Percentiles rank a stretch among this genome's conserved stretches.
These are phyloP conservation scores for Drosophila bifasciata DNA, from an alignment of 1,140 invertebrate species.

Conservation along the genomic window DNA sequence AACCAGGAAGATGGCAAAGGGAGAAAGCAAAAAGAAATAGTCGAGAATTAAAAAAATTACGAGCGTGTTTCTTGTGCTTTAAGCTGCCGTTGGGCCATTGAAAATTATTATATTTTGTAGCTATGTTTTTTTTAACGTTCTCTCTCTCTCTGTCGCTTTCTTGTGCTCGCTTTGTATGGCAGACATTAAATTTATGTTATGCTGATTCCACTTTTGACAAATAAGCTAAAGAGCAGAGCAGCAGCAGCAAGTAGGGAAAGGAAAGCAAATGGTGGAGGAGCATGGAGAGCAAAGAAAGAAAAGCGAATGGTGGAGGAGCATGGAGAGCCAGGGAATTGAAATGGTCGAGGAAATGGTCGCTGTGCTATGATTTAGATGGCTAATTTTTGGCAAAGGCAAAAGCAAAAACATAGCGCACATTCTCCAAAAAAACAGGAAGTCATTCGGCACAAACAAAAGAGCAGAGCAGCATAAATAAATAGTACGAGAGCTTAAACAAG, in stretches of 20 bases:
- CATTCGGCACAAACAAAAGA: slow-evolving; percentile 5
- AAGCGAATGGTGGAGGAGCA: no score
- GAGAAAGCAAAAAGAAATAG: slow-evolving; percentile 5
- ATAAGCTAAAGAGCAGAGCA: slow-evolving; percentile 13
- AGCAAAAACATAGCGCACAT: slow-evolving; percentile 3
- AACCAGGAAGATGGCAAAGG: not conserved
- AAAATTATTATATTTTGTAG: slow-evolving; percentile 1
- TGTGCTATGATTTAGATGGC: slow-evolving; percentile 33
- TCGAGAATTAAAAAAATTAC: slow-evolving; percentile 61
- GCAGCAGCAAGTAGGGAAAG: not conserved
- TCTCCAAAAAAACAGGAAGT: slow-evolving; percentile 1
- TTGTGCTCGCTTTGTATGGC: slow-evolving; percentile 15
- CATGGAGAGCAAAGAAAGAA: no score
- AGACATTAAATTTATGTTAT: slow-evolving; percentile 56
- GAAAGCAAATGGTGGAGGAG: no score
- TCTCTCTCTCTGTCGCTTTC: no score
- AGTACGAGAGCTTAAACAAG: no score
- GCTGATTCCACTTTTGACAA: slow-evolving; percentile 48
- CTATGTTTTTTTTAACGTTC: not conserved
- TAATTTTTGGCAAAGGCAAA: slow-evolving; percentile 32
- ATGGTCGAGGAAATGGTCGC: slow-evolving; percentile 10
- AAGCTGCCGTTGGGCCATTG: slow-evolving; percentile 22
- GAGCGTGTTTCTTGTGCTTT: slow-evolving; percentile 43
- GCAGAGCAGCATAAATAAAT: no score
- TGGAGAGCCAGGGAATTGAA: slow-evolving; percentile 1